Conservation (phyloP, 2,113 vertebrate species). For the Heliornis fulica region DNA sequence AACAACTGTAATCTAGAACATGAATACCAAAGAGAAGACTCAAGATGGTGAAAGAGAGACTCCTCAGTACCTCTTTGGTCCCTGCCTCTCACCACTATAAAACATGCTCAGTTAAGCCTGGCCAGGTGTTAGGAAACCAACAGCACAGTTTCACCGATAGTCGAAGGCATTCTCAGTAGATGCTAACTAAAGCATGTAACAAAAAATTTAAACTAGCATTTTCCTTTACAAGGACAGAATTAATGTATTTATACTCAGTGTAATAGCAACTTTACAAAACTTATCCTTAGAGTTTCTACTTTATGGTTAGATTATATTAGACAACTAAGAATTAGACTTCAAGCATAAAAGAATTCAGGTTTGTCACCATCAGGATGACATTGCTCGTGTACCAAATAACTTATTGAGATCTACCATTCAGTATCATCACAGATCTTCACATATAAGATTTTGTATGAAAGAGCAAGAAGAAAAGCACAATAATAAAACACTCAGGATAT, state of each 20-base stretch:
- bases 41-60: background rate
- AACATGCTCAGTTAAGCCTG: background rate
- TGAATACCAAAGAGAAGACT: background rate
- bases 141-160: background rate
- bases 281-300: background rate
- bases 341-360: background rate
- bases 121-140: background rate
- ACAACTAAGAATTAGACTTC: background rate
- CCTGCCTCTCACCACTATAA: background rate
- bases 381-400: background rate
- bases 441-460: background rate
- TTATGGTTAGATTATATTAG: background rate
- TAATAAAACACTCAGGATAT: background rate
- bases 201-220: background rate
- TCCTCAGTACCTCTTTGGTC: background rate
- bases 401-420: background rate
- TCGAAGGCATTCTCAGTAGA: background rate
- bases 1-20: background rate
- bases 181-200: background rate
- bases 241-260: background rate
- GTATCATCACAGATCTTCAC: background rate
- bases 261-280: background rate
- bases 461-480: background rate
- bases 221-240: background rate
- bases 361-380: background rate